Evolutionary conservation across 2,888 invertebrate species (phyloP), one percentile per base, ranked within the genome.

Genomic region (Criorhina ranunculi): DNA sequence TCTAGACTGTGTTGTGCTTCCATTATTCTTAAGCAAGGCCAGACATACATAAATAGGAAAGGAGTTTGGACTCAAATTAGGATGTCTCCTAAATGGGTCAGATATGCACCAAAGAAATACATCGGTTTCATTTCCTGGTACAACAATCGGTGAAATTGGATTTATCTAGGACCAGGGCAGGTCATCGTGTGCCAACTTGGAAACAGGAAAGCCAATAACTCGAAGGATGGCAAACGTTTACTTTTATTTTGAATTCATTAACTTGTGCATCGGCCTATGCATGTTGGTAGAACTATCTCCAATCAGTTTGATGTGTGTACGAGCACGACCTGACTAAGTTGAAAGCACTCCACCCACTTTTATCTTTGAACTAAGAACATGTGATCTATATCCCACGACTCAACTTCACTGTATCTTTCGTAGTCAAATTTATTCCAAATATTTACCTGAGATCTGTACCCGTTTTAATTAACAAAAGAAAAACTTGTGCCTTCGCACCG

Each of bases 21-120:
- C 15, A 15, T 62, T n/a, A 44, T 62, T 33, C 19, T 29, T 29
- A 24, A 42, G 12, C 15, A 31, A 35, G 12, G 24, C 9, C 12
- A 44, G 42, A 60, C 42, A 60, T 60, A 12, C 60, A 11, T 60
- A 9, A n/a, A n/a, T n/a, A n/a, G n/a, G n/a, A n/a, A n/a, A 33
- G 12, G 9, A 12, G 9, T 11, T 24, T 33, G 1, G 7, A 12
- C 53, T 31, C 24, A 31, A 51, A 51, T 7, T n/a, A 12, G 31
- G 6, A n/a, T 29, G 12, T 31, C 15, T 9, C 12, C 17, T 12
- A 1, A 33, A 15, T 15, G 53, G 31, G 53, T 33, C 53, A 4
- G 24, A 24, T 1, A 24, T 24, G 24, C 2, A 24, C 24, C 24
- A 3, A 24, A n/a, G 19, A 19, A 37, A 2, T 5, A 19, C 17